Conservation (phyloP, 2,797 vertebrate genomes). For the Bothrops alternatus region DNA sequence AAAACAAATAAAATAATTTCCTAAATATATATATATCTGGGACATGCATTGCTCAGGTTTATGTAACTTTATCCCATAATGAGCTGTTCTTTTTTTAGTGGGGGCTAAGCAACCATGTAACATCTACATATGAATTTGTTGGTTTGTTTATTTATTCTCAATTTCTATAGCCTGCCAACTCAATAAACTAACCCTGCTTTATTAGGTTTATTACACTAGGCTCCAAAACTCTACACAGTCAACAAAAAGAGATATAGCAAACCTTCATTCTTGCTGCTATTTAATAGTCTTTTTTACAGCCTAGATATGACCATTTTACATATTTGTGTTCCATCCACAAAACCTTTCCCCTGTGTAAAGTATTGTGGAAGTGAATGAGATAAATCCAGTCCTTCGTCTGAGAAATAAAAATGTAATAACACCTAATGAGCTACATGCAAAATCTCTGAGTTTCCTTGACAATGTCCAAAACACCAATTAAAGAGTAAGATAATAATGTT, state of each 20-base stretch:
- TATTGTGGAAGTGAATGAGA: not conserved
- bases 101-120: not conserved
- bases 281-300: not conserved
- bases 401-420: not conserved
- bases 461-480: not conserved
- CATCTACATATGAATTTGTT: too few species aligned
- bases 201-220: not conserved
- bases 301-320: not conserved
- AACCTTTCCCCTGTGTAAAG: not conserved
- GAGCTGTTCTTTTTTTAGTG: not conserved
- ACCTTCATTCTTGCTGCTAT: not conserved
- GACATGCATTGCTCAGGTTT: not conserved
- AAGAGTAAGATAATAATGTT: not conserved
- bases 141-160: too few species aligned
- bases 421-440: not conserved
- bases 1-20: slow-evolving; percentile 3
- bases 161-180: too few species aligned
- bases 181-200: not conserved
- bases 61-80: not conserved
- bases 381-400: not conserved
- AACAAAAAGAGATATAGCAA: not conserved
- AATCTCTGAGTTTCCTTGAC: not conserved
- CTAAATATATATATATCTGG: not conserved
- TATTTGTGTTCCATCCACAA: not conserved
- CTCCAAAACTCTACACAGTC: not conserved